Evolutionary conservation across 2,113 vertebrate genomes (phyloP).

Genomic region (Pterophyllum scalare): DNA sequence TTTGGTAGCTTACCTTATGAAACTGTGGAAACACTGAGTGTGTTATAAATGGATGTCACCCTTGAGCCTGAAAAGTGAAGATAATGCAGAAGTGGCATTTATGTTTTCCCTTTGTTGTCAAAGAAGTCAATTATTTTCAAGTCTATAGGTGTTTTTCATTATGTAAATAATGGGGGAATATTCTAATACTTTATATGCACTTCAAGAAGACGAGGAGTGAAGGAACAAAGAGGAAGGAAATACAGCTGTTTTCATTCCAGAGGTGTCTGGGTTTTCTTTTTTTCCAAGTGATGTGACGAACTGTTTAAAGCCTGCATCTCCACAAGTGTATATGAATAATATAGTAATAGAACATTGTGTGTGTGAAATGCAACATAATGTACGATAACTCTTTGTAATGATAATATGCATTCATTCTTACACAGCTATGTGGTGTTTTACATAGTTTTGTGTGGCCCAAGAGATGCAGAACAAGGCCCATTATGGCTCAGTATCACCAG

Average conservation of each 20-base stretch:
- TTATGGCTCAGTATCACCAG: background rate
- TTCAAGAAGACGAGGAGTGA: background rate
- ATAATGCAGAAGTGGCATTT: background rate
- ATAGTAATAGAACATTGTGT: background rate
- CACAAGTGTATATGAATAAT: background rate
- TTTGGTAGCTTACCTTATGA: background rate
- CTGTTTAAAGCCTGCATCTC: background rate
- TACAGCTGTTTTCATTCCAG: background rate
- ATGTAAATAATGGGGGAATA: background rate
- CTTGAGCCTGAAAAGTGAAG: background rate
- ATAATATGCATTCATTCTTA: background rate
- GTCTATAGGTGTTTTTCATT: background rate
- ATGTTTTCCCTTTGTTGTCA: background rate
- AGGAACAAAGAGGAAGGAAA: background rate
- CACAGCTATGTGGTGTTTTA: background rate
- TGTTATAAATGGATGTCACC: background rate
- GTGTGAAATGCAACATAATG: background rate
- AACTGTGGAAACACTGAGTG: background rate
- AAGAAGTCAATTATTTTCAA: background rate
- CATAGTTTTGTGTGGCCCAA: background rate
- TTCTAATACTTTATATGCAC: background rate
- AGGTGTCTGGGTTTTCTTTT: background rate
- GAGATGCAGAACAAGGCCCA: background rate
- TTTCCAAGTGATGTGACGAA: background rate
- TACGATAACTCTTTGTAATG: no score